Percentiles rank a stretch among this genome's conserved stretches.
phyloP scores from a whole-genome alignment of 2,797 vertebrate genomes.

The Lates japonicus region DNA sequence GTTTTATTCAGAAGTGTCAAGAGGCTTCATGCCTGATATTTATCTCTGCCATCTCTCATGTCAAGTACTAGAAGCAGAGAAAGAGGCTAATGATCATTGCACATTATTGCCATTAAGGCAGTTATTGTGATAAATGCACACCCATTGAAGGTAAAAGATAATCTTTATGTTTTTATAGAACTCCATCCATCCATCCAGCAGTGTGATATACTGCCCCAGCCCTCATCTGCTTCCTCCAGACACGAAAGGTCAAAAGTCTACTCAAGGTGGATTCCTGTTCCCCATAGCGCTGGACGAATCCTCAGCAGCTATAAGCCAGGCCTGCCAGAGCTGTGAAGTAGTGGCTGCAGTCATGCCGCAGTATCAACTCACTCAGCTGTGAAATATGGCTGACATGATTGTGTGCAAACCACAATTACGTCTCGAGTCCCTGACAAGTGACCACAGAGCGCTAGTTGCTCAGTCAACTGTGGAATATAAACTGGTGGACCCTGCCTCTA shows the following conservation, averaged over 20 bases:
- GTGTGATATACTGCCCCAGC: background rate
- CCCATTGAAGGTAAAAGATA: background rate
- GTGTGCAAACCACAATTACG: slow-evolving; percentile 73
- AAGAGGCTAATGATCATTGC: background rate
- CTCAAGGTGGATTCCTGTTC: background rate
- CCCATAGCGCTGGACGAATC: background rate
- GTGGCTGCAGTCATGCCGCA: slow-evolving; percentile 44
- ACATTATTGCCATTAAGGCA: background rate
- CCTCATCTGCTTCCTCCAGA: slow-evolving; percentile 8
- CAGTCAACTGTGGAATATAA: slow-evolving; percentile 71
- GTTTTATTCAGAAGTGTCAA: too few relatives aligned
- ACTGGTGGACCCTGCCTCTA: slow-evolving; percentile 65
- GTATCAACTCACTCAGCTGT: slow-evolving; percentile 73
- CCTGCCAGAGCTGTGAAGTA: slow-evolving; percentile 25
- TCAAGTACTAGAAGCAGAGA: background rate
- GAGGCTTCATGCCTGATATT: background rate
- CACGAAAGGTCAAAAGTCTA: slow-evolving; percentile 41
- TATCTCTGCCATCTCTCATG: background rate
- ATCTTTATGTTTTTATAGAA: background rate
- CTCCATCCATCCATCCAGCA: background rate
- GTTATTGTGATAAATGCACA: background rate
- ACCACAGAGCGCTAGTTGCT: slow-evolving; percentile 72
- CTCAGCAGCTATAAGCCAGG: slow-evolving; percentile 5
- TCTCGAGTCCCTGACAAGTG: slow-evolving; percentile 68
- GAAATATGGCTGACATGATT: slow-evolving; percentile 72